Evolutionary conservation across 2,888 invertebrate species (phyloP).

Genomic region (Noctua janthe): DNA sequence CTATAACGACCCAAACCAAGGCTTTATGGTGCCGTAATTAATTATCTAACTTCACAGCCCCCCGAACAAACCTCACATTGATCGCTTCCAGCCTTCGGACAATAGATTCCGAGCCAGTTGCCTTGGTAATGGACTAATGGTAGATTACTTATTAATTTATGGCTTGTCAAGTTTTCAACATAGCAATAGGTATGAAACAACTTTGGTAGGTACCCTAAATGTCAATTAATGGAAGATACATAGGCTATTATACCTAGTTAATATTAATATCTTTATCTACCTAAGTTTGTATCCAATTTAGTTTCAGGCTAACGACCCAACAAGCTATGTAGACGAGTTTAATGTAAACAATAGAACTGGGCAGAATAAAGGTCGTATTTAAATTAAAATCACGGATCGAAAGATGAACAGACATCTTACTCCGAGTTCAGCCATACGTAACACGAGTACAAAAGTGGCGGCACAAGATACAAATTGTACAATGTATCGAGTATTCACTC

Average conservation of each 20-base stretch:
- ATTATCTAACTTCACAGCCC: conserved; percentile 82
- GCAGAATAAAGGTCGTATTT: conserved; percentile 1
- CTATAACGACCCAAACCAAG: conserved; percentile 76
- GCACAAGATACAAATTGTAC: conserved; percentile 67
- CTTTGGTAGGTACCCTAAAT: conserved; percentile 33
- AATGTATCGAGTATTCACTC: conserved; percentile 71
- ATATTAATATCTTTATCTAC: conserved; percentile 22
- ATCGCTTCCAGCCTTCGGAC: conserved; percentile 75
- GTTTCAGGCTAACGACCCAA: neutral
- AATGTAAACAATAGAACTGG: conserved; percentile 7
- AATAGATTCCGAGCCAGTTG: conserved; percentile 64
- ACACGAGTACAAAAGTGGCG: conserved; percentile 48
- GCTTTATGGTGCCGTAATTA: conserved; percentile 82
- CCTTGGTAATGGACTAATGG: conserved; percentile 66
- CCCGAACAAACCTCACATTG: conserved; percentile 72
- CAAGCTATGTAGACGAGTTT: conserved; percentile 6
- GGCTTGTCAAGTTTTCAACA: conserved; percentile 54
- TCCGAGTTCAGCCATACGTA: conserved; percentile 25
- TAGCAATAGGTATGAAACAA: conserved; percentile 36
- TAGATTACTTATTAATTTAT: conserved; percentile 63
- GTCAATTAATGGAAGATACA: conserved; percentile 51
- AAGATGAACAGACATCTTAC: conserved; percentile 32
- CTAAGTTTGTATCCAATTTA: conserved; percentile 16
- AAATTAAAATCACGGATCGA: conserved; percentile 11
- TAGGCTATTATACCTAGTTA: conserved; percentile 35